A percentile compares a stretch with the other conserved stretches of the same genome.
These are phyloP conservation scores for Syrrhaptes paradoxus DNA, from an alignment of 2,113 vertebrate genomes.

Conservation along the genomic window DNA sequence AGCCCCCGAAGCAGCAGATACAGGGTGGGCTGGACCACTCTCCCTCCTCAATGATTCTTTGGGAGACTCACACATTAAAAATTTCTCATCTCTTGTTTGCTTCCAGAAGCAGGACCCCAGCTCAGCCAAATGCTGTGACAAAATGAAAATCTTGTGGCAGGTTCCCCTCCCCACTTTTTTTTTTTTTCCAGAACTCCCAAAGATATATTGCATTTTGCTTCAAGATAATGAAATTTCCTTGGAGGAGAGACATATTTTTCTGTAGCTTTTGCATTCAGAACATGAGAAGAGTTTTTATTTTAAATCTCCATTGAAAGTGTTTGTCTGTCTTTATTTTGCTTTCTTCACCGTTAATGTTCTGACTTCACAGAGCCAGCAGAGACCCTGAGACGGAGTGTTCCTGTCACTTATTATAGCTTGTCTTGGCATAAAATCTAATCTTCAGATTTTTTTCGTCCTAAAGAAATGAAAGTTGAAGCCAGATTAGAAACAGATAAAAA, in stretches of 20 bases:
- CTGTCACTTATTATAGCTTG: constrained; percentile 47
- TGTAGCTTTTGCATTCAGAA: constrained; percentile 17
- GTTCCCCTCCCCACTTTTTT: background rate
- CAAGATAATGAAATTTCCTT: constrained; percentile 43
- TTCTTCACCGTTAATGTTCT: constrained; percentile 22
- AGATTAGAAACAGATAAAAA: constrained; percentile 57
- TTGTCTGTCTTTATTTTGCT: constrained; percentile 34
- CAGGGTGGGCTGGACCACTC: background rate
- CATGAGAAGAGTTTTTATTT: constrained; percentile 42
- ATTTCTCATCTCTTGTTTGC: background rate
- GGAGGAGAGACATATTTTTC: background rate
- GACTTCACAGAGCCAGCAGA: constrained; percentile 48
- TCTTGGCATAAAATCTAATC: constrained; percentile 42
- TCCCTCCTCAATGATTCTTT: background rate
- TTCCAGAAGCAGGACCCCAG: background rate
- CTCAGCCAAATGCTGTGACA: background rate
- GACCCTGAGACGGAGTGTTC: background rate
- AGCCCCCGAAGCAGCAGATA: background rate
- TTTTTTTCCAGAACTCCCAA: background rate
- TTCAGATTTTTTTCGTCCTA: background rate
- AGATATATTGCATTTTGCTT: constrained; percentile 38
- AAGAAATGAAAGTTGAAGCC: constrained; percentile 55
- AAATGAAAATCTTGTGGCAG: background rate
- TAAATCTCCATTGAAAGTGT: constrained; percentile 33
- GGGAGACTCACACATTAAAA: background rate